These are phyloP conservation scores for Corydoras sp. DNA, from an alignment of 2,113 vertebrate genomes.

Conservation along the genomic window DNA sequence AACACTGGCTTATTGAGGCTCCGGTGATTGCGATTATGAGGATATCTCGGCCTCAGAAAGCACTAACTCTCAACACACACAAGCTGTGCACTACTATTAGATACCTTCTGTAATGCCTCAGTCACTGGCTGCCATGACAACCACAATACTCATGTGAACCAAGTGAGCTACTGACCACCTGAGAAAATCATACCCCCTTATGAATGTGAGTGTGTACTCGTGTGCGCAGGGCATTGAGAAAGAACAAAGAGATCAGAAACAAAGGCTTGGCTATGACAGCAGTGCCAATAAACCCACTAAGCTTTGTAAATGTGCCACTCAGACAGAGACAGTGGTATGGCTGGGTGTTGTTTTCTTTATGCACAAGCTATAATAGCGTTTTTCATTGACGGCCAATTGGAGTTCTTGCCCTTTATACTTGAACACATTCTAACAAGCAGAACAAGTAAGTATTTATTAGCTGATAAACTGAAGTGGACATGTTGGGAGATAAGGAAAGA, in stretches of 20 bases:
- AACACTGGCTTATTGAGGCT: too few species aligned
- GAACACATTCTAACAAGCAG: too few species aligned
- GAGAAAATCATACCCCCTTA: constrained; percentile 23
- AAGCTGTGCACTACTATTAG: constrained; percentile 4
- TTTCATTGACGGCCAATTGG: too few species aligned
- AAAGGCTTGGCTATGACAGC: constrained; percentile 7
- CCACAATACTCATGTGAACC: constrained; percentile 24
- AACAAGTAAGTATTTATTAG: too few species aligned
- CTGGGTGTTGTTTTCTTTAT: background rate
- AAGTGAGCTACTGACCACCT: constrained; percentile 26
- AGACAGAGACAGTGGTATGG: background rate
- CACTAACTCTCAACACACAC: background rate
- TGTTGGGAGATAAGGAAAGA: too few species aligned
- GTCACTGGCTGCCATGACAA: constrained; percentile 33
- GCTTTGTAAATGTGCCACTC: background rate
- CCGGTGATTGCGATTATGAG: background rate
- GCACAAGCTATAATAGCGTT: too few species aligned
- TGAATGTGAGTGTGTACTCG: constrained; percentile 1
- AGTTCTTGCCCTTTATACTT: too few species aligned
- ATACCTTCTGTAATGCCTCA: constrained; percentile 6
- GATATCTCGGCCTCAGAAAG: background rate
- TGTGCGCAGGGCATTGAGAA: constrained; percentile 7
- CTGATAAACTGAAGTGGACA: too few species aligned
- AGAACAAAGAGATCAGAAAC: constrained; percentile 19
- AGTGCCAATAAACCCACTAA: background rate